phyloP scores from a whole-genome alignment of 2,888 invertebrate species.

The Nemotelus pantherinus region DNA sequence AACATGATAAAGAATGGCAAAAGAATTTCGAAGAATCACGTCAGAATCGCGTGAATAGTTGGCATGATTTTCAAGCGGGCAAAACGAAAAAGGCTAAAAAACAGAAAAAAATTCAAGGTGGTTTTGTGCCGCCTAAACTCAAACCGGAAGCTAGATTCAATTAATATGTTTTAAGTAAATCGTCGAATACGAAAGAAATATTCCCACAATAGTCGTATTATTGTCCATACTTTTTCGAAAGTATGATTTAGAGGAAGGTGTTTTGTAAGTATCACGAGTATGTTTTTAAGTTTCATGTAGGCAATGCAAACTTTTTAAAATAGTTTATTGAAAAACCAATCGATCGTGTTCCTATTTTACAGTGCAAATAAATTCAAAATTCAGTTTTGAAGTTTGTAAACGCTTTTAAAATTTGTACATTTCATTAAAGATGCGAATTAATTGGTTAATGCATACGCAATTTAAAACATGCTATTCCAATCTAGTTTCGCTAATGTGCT shows the following conservation, averaged over 20 bases:
- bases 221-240: not conserved
- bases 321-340: not conserved
- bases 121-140: constrained; percentile 91
- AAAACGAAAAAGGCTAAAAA: constrained; percentile 77
- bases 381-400: too few species aligned
- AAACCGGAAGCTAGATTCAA: constrained; percentile 87
- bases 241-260: not conserved
- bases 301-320: not conserved
- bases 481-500: too few species aligned
- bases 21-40: constrained; percentile 98
- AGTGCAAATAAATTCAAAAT: not conserved
- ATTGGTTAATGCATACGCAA: too few species aligned
- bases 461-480: too few species aligned
- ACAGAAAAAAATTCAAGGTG: constrained; percentile 78
- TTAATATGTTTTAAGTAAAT: constrained; percentile 7
- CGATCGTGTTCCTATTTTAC: not conserved
- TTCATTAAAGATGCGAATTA: too few species aligned
- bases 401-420: too few species aligned
- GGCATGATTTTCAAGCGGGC: constrained; percentile 88
- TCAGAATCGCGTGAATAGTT: constrained; percentile 90
- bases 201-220: constrained; percentile 15
- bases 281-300: not conserved
- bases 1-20: constrained; percentile 95
- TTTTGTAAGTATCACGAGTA: not conserved
- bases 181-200: not conserved